A percentile compares a stretch with the other conserved stretches of the same genome.
Evolutionary conservation across 2,888 invertebrate species (phyloP).

Genomic region (Scaptodrosophila latifasciaeformis): DNA sequence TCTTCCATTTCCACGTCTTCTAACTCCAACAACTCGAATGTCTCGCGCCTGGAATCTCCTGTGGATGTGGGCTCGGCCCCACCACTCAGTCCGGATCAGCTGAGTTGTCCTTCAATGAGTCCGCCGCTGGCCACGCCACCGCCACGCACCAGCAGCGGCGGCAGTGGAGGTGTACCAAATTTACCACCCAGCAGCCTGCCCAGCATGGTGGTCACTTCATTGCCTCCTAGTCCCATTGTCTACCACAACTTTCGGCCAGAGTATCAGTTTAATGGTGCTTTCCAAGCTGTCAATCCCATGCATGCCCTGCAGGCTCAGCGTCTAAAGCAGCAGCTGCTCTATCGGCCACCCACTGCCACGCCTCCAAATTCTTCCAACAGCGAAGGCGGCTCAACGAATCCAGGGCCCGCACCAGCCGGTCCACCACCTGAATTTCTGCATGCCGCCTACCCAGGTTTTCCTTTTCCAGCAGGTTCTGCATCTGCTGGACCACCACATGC

Average conservation of each 20-base stretch:
- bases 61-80: slow-evolving; percentile 81
- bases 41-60: slow-evolving; percentile 71
- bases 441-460: slow-evolving; percentile 69
- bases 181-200: slow-evolving; percentile 26
- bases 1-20: slow-evolving; percentile 57
- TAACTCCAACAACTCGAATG: slow-evolving; percentile 29
- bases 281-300: slow-evolving; percentile 73
- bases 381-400: slow-evolving; percentile 26
- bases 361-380: too few species aligned
- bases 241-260: slow-evolving; percentile 74
- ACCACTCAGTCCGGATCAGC: slow-evolving; percentile 85
- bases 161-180: slow-evolving; percentile 26
- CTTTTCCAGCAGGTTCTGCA: slow-evolving; percentile 65
- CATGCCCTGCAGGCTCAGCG: slow-evolving; percentile 73
- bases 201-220: slow-evolving; percentile 16
- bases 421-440: slow-evolving; percentile 69
- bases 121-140: slow-evolving; percentile 82
- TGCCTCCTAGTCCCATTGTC: slow-evolving; percentile 74
- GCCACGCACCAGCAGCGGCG: slow-evolving; percentile 64
- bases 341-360: slow-evolving; percentile 53
- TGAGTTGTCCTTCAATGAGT: slow-evolving; percentile 87
- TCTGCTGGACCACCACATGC: slow-evolving; percentile 40
- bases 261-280: slow-evolving; percentile 73
- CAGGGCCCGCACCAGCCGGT: slow-evolving; percentile 36
- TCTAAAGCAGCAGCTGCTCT: slow-evolving; percentile 72